Conservation (phyloP, 2,797 vertebrate species). For the Epinephelus awoara region DNA sequence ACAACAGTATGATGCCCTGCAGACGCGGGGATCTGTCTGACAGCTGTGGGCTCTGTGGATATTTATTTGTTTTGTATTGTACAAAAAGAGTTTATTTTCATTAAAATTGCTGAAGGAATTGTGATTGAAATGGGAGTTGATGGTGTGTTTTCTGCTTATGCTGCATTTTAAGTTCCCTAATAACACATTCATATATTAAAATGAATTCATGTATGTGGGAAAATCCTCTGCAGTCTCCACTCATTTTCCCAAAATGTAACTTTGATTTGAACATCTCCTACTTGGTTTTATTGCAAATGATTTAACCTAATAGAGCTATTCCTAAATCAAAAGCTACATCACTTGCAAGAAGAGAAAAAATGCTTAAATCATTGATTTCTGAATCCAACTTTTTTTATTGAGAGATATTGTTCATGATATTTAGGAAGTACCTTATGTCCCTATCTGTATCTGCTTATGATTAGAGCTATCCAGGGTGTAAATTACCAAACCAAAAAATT, state of each 20-base stretch:
- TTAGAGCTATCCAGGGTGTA: no score
- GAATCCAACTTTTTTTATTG: no score
- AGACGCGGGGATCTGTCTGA: conserved; percentile 9
- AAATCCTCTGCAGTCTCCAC: no score
- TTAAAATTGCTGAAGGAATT: conserved; percentile 67
- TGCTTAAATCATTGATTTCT: no score
- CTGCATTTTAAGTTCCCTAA: no score
- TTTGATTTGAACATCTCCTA: neutral
- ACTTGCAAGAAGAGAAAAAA: no score
- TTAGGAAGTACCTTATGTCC: no score
- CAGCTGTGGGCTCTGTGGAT: conserved; percentile 32
- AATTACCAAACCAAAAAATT: no score
- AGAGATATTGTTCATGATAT: no score
- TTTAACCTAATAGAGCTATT: neutral
- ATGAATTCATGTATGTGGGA: neutral
- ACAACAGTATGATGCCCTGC: conserved; percentile 28
- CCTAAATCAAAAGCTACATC: neutral
- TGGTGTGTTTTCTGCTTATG: conserved; percentile 9
- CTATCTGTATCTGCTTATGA: no score
- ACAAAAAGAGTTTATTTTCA: conserved; percentile 77
- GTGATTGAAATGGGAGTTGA: conserved; percentile 32
- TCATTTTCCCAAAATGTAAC: neutral
- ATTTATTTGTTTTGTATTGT: conserved; percentile 77
- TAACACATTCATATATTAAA: neutral
- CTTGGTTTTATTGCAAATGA: no score